Evolutionary conservation across 2,888 invertebrate species (phyloP), one percentile per base, ranked within the genome.

Genomic region (Drosophila tanythrix): DNA sequence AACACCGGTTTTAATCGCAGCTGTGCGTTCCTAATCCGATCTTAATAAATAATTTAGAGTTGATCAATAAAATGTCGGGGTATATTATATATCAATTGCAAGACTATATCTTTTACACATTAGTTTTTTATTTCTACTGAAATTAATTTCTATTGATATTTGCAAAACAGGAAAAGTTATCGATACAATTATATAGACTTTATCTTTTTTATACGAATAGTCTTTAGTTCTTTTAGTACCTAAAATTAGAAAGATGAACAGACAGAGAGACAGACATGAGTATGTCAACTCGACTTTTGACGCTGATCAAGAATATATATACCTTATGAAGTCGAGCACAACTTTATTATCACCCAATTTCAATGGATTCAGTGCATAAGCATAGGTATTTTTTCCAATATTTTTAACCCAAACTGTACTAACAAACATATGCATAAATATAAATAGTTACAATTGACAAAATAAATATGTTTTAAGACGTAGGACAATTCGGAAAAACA

Each of bases 161-260:
- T 36, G 2, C 36, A 6, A 15, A 6, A 36, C 36, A 6, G 0
- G 6, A 18, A 7, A 36, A 36, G 7, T 18, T 36, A 7, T 18
- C 36, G 0, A 18, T 18, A 7, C 0, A 36, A 36, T 36, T 2
- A 0, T 0, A 0, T 18, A 36, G 7, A 38, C 2, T 7, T 38
- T 15, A 36, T 15, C 15, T 21, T 21, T 21, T 21, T 21, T 33
- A 33, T 0, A 33, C 10, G 33, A 33, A 21, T 21, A 21, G 21
- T 21, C 21, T 21, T 21, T 21, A 21, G 1, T 21, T 21, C 1
- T 21, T 21, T 21, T 21, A 21, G 21, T 21, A 21, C 21, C 21
- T 21, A 21, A 21, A 21, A 21, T 21, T 21, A 21, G 33, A 33
- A 33, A 38, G 8, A 38, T 3, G 1, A 8, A 38, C 18, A 18